phyloP scores from a whole-genome alignment of 2,888 invertebrate species.

The Amorpha juglandis region DNA sequence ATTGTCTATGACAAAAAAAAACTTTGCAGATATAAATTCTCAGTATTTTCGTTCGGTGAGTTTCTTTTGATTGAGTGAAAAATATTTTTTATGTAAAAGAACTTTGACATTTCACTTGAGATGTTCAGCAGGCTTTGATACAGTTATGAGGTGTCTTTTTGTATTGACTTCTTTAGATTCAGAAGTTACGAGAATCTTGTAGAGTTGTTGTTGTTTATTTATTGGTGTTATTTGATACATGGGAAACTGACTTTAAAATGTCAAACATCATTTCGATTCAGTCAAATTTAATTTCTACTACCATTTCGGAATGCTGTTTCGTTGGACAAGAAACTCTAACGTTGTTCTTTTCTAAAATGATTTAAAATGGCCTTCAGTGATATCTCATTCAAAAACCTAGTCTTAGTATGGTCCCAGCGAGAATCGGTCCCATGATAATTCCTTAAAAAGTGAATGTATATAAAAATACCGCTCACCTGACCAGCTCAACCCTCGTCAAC shows the following conservation, averaged over 20 bases:
- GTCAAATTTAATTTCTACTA: too few species aligned
- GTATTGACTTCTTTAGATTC: too few species aligned
- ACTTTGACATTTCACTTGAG: slow-evolving; percentile 3
- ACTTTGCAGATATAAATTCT: slow-evolving; percentile 19
- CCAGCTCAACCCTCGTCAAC: slow-evolving; percentile 42
- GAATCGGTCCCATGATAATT: not conserved
- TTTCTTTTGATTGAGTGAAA: slow-evolving; percentile 9
- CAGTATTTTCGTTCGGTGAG: slow-evolving; percentile 6
- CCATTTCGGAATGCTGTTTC: too few species aligned
- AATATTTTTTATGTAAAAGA: slow-evolving; percentile 4
- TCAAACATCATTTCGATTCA: too few species aligned
- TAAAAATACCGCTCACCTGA: slow-evolving; percentile 19
- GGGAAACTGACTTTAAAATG: too few species aligned
- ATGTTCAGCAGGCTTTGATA: not conserved
- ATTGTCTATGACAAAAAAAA: slow-evolving; percentile 16
- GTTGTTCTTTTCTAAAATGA: too few species aligned
- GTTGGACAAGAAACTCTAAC: too few species aligned
- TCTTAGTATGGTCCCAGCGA: not conserved
- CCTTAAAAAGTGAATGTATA: slow-evolving; percentile 1
- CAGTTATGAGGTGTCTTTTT: not conserved
- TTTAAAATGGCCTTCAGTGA: too few species aligned
- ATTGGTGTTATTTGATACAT: too few species aligned
- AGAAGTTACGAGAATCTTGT: too few species aligned
- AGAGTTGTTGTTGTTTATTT: too few species aligned
- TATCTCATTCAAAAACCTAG: not conserved